Evolutionary conservation across 2,888 invertebrate species (phyloP).

Genomic region (Hetaerina titia): DNA sequence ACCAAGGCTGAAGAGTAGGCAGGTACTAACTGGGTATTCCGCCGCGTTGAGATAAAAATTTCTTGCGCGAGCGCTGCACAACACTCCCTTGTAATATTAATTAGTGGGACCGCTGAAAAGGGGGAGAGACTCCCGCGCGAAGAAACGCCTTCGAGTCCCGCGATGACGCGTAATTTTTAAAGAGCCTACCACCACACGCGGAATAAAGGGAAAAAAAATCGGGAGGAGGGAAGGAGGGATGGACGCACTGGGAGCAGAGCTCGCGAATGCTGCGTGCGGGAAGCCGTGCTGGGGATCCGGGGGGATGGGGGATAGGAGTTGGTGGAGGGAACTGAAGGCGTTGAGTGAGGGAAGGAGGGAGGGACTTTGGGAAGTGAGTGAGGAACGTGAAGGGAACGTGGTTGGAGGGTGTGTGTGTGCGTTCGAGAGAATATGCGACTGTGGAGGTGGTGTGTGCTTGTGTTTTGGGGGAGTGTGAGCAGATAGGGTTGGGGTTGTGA

Average conservation of each 20-base stretch:
- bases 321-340: no score
- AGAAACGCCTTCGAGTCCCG: background rate
- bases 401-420: background rate
- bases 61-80: background rate
- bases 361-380: background rate
- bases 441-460: conserved; percentile 2
- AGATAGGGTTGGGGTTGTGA: background rate
- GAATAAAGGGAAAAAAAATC: background rate
- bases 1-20: no score
- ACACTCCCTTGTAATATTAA: background rate
- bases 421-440: background rate
- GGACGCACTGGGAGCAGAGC: background rate
- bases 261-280: no score
- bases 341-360: background rate
- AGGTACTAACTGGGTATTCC: background rate
- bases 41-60: background rate
- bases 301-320: background rate
- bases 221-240: background rate
- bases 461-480: background rate
- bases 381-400: background rate
- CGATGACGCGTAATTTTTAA: background rate
- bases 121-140: background rate
- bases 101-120: background rate
- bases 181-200: background rate
- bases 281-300: background rate